Evolutionary conservation across 2,113 vertebrate species (phyloP).

Genomic region (Caloenas nicobarica): DNA sequence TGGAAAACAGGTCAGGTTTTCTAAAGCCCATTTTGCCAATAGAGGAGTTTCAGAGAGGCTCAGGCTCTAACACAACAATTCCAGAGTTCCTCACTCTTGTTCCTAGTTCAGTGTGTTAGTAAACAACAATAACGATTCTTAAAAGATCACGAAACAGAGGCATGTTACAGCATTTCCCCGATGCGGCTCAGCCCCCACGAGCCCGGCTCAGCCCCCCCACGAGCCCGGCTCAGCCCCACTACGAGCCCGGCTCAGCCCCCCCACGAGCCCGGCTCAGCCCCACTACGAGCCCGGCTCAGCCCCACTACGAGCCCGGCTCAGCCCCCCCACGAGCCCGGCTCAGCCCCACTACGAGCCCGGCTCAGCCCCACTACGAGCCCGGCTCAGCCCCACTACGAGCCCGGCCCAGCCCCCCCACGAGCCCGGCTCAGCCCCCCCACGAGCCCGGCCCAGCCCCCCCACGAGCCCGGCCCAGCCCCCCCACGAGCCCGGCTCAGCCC

Average conservation of each 20-base stretch:
- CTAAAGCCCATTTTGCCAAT: not conserved
- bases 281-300: not conserved
- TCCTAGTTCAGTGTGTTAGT: fast-evolving
- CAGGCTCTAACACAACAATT: fast-evolving
- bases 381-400: fast-evolving
- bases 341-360: no score
- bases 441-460: not conserved
- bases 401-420: fast-evolving
- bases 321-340: fast-evolving
- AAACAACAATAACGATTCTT: fast-evolving
- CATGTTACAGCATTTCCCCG: fast-evolving
- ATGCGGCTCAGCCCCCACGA: fast-evolving
- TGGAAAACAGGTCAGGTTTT: fast-evolving
- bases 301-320: not conserved
- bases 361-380: fast-evolving
- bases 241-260: fast-evolving
- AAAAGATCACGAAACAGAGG: fast-evolving
- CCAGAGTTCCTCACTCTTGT: fast-evolving
- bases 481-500: fast-evolving
- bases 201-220: fast-evolving
- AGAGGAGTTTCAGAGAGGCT: fast-evolving
- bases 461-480: not conserved
- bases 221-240: not conserved
- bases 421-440: fast-evolving
- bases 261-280: not conserved